Percentiles rank a stretch among this genome's conserved stretches.
Evolutionary conservation across 1,140 invertebrate species (phyloP).

Genomic region (Drosophila pectinifera): DNA sequence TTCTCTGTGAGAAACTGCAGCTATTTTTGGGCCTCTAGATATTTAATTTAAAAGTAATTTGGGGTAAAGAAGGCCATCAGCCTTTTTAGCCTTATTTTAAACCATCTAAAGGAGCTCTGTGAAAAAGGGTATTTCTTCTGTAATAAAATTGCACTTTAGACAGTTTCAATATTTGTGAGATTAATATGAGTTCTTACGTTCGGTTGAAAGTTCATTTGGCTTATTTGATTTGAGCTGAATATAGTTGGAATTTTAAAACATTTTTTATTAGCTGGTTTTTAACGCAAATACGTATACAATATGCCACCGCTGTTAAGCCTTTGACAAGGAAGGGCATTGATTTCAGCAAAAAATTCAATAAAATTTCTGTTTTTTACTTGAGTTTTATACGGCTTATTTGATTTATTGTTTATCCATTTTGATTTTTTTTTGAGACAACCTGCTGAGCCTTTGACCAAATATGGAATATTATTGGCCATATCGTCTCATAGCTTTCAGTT

Average conservation of each 20-base stretch:
- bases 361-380: background rate
- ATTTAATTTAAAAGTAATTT: background rate
- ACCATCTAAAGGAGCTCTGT: too few species aligned
- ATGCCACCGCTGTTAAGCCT: background rate
- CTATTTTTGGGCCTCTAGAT: background rate
- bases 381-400: background rate
- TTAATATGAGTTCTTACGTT: too few species aligned
- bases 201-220: too few species aligned
- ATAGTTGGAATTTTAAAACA: too few species aligned
- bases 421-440: too few species aligned
- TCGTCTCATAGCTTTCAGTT: background rate
- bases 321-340: constrained; percentile 5
- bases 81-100: too few species aligned
- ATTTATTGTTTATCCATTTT: constrained; percentile 3
- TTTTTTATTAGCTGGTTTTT: too few species aligned
- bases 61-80: too few species aligned
- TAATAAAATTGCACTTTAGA: too few species aligned
- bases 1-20: background rate
- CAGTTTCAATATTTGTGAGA: too few species aligned
- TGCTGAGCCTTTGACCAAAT: background rate
- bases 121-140: too few species aligned
- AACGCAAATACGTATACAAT: background rate
- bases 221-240: too few species aligned
- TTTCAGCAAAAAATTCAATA: background rate
- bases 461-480: background rate